These are phyloP conservation scores for Coptodon bakossiorum DNA, from an alignment of 2,113 vertebrate species.

Conservation along the genomic window DNA sequence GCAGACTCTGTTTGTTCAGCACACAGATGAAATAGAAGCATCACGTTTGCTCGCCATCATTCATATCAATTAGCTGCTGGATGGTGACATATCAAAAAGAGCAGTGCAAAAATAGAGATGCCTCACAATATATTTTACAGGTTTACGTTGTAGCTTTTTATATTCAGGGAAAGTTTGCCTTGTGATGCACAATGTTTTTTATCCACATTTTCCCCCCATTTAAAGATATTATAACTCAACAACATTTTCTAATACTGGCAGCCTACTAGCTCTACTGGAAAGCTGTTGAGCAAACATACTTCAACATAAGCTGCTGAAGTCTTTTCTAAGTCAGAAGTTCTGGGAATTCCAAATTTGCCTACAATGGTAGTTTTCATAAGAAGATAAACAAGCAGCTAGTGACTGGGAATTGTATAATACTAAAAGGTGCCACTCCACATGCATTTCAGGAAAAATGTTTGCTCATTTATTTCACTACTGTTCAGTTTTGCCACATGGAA, in stretches of 20 bases:
- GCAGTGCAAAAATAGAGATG: neutral
- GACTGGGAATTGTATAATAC: neutral
- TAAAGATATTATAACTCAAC: neutral
- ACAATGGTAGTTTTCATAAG: neutral
- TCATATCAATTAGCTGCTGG: slow-evolving; percentile 27
- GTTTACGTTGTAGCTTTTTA: neutral
- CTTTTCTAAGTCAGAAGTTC: neutral
- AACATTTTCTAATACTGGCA: neutral
- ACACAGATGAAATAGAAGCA: slow-evolving; percentile 20
- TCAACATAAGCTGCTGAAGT: neutral
- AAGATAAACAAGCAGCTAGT: neutral
- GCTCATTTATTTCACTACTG: neutral
- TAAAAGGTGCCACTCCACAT: neutral
- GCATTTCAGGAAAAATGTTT: neutral
- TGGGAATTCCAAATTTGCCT: neutral
- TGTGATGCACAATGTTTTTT: neutral
- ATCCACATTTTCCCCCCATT: neutral
- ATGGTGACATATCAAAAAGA: neutral
- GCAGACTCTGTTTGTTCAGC: slow-evolving; percentile 15
- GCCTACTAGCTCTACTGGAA: neutral
- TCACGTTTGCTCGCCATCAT: slow-evolving; percentile 17
- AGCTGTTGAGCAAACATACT: neutral
- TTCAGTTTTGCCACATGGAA: neutral
- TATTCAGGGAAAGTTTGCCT: neutral
- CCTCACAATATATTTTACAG: neutral